phyloP scores from a whole-genome alignment of 1,140 invertebrate genomes.

The Hyles vespertilio region DNA sequence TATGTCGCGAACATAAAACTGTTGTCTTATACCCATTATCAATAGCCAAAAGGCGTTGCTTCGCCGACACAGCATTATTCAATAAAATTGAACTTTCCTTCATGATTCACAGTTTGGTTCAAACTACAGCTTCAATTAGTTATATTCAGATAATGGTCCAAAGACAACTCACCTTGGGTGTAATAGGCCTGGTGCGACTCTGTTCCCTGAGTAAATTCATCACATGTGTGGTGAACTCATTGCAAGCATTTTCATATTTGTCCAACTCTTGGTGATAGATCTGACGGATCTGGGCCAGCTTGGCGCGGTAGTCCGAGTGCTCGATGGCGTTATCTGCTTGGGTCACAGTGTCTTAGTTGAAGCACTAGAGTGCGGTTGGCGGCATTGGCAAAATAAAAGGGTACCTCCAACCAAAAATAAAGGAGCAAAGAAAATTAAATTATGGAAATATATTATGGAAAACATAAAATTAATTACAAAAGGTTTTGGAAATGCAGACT shows the following conservation, averaged over 20 bases:
- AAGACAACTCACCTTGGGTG: conserved; percentile 77
- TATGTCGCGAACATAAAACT: no score
- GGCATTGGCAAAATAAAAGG: neutral
- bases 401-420: neutral
- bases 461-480: no score
- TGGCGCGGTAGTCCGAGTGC: conserved; percentile 99
- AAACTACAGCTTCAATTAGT: no score
- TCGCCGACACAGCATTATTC: no score
- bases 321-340: conserved; percentile 97
- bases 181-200: conserved; percentile 96
- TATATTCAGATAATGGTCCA: neutral
- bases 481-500: no score
- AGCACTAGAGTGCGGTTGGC: neutral
- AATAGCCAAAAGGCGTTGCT: no score
- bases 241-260: conserved; percentile 99
- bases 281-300: conserved; percentile 98
- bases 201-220: conserved; percentile 99
- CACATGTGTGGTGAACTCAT: conserved; percentile 99
- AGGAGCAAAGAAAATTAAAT: no score
- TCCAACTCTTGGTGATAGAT: conserved; percentile 99
- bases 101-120: no score
- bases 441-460: no score
- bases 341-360: conserved; percentile 27
- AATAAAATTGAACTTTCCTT: no score
- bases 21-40: no score